Base-by-base conservation (phyloP, 2,113 vertebrate genomes). In the Colaptes auratus region DNA sequence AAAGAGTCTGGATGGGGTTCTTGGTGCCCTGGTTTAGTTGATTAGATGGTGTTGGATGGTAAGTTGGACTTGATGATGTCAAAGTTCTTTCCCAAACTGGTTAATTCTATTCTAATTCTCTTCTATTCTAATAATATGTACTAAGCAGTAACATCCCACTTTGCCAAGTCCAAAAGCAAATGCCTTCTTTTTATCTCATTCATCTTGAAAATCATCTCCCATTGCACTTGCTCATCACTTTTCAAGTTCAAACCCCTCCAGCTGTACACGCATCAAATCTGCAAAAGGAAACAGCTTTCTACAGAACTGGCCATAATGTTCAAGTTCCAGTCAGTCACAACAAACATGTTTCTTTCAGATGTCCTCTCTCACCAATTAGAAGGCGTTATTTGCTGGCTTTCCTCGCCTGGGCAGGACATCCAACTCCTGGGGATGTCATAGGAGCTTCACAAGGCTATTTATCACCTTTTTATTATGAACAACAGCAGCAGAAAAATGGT, bases 251-350 rank as follows among this genome's bases (percentile, higher is more conserved):
- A 59, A 48, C 9, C 13, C 19, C 27, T 84, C 25, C 73, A 94
- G 30, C 16, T 82, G 19, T 53, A 28, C 7, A 2, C 10, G 13
- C 20, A 31, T 44, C 60, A 74, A 53, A 27, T 7, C n/a, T 81
- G 53, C 15, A 82, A 46, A 63, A 69, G 53, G 9, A 79, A 77
- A 55, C 30, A 66, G 56, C 4, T 16, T 52, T 7, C 25, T 31
- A 72, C 27, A 78, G 21, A 82, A 89, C 2, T 18, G 20, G 8
- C 27, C 16, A 27, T 15, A 1, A 2, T 5, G 7, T 39, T 83
- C 52, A 80, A 65, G 23, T 30, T 15, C 0, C 0, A 46, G 25
- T 31, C 56, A 11, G 39, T 58, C 4, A 3, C 17, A 46, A 16
- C 58, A 20, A 36, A 30, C 24, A 19, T 8, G 6, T 69, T 91